Evolutionary conservation across 2,888 invertebrate genomes (phyloP).

Genomic region (Drosophila pseudotakahashii): DNA sequence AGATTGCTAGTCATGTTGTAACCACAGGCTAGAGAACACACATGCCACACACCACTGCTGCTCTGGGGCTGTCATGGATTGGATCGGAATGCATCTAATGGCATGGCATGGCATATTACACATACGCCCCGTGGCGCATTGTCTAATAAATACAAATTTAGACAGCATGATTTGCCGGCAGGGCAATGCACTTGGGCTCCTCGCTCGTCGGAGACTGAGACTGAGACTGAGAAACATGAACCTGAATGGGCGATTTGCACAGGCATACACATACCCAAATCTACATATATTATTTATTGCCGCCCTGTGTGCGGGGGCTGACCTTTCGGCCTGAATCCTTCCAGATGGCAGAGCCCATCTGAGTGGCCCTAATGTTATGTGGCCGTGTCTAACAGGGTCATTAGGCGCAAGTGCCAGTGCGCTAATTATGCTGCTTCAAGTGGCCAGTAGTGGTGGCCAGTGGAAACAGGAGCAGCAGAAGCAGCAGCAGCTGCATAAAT

Average conservation of each 20-base stretch:
- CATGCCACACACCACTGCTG: background rate
- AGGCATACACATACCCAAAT: background rate
- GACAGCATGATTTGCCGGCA: conserved; percentile 66
- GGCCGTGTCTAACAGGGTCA: conserved; percentile 81
- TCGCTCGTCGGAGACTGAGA: too few relatives aligned
- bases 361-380: conserved; percentile 34
- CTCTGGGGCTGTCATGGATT: conserved; percentile 62
- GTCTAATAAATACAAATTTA: conserved; percentile 77
- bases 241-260: conserved; percentile 20
- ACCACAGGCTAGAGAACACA: conserved; percentile 12
- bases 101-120: conserved; percentile 65
- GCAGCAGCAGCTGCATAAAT: conserved; percentile 45
- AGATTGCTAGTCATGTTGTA: conserved; percentile 27
- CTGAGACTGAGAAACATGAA: background rate
- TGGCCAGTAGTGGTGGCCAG: conserved; percentile 12
- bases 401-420: conserved; percentile 82
- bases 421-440: conserved; percentile 77
- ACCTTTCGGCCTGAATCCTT: conserved; percentile 30
- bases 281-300: conserved; percentile 64
- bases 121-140: conserved; percentile 75
- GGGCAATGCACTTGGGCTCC: conserved; percentile 37
- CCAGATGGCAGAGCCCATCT: conserved; percentile 20
- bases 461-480: conserved; percentile 5
- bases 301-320: conserved; percentile 47
- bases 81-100: conserved; percentile 54